Evolutionary conservation across 2,797 vertebrate species (phyloP), one percentile per base, ranked within the genome.

Genomic region (Macropodus opercularis): DNA sequence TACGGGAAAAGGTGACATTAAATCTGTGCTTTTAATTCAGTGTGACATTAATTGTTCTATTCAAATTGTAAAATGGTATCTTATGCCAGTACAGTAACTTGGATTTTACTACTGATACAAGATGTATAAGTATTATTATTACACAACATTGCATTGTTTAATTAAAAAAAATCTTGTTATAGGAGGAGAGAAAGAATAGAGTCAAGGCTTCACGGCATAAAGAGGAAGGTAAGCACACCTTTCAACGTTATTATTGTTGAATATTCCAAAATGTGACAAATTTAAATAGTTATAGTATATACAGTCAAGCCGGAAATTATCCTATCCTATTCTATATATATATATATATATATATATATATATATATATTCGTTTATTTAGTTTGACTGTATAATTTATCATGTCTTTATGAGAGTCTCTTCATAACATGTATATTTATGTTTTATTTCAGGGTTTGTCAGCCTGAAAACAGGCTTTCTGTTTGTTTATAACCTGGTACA

Each of bases 401-500:
- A 23, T 8, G 8, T 34, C 13, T 43, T 42, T 51, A 18, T 42
- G 47, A 2, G 32, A 44, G 15, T 8, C 15, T 36, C 35, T 17
- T 7, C 23, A 18, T 55, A 35, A 15, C 42, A 5, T 43, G 23
- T n/a, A 17, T 2, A 5, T 11, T 15, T 21, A 48, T 31, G 56
- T 11, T 47, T 43, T 59, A 6, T 68, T 75, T 31, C 80, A 94
- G 93, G 85, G 15, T 92, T 83, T 53, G 18, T 90, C 56, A 95
- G 92, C 85, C 75, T 97, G 84, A 96, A 93, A 90, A 96, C 92
- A 38, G 95, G 90, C 19, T 96, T 94, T 77, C 79, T 99, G 48
- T 92, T 97, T 59, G 89, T 94, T 75, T 99, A 99, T 58, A 99
- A 99, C 69, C 89, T 99, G 11, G 95, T 99, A 8, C 98, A 99